Conservation (phyloP, 1,140 invertebrate species). For the Anastrepha obliqua region DNA sequence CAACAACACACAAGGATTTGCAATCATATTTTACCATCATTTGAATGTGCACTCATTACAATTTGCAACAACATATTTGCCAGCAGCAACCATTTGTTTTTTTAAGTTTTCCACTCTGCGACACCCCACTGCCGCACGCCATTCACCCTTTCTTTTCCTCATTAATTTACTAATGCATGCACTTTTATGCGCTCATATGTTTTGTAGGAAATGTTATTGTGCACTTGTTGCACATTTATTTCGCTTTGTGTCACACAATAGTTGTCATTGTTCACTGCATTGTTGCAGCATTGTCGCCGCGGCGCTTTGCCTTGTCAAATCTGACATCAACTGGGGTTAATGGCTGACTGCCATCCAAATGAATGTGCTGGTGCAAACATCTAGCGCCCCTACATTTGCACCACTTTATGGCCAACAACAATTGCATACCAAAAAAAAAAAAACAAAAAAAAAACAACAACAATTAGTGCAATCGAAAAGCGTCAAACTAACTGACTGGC, state of each 20-base stretch:
- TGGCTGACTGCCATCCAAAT: conserved; percentile 46
- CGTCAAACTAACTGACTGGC: not conserved
- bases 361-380: not conserved
- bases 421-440: not conserved
- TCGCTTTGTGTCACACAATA: conserved; percentile 42
- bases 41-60: conserved; percentile 34
- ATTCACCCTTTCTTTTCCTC: not conserved
- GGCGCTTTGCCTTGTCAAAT: conserved; percentile 43
- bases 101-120: not conserved
- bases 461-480: conserved; percentile 42
- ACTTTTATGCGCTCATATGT: not conserved
- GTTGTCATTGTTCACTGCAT: conserved; percentile 32
- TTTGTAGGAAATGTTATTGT: conserved; percentile 4
- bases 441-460: not conserved
- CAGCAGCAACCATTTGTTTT: not conserved
- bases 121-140: not conserved
- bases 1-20: not conserved
- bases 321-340: conserved; percentile 49
- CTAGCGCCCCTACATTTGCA: conserved; percentile 23
- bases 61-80: conserved; percentile 1
- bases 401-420: not conserved
- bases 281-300: not conserved
- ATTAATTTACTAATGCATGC: not conserved
- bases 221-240: conserved; percentile 34
- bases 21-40: not conserved